phyloP scores from a whole-genome alignment of 2,797 vertebrate genomes.

The Syngnathus rostellatus region DNA sequence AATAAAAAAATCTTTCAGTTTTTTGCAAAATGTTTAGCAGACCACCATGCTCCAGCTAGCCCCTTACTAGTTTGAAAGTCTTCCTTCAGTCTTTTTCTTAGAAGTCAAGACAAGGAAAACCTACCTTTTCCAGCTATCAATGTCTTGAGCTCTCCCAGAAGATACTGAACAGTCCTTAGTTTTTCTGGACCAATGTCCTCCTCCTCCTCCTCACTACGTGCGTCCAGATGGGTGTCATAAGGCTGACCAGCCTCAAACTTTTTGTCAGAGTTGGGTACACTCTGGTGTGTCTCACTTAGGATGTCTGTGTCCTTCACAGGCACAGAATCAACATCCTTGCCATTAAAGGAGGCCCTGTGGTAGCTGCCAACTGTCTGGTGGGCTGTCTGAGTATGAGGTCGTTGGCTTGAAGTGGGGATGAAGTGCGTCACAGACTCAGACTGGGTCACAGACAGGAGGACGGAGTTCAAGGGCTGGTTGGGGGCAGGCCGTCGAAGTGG shows the following conservation, averaged over 20 bases:
- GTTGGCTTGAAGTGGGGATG: background rate
- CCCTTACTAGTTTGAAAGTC: background rate
- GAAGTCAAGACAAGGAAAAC: background rate
- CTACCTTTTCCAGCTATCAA: conserved; percentile 57
- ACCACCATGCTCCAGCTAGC: too few relatives aligned
- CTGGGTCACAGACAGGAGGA: conserved; percentile 3
- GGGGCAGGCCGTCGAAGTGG: too few relatives aligned
- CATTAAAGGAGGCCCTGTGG: background rate
- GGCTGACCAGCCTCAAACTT: background rate
- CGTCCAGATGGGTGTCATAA: background rate
- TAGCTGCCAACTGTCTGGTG: background rate
- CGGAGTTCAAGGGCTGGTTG: background rate
- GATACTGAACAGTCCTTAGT: conserved; percentile 65
- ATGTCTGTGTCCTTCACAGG: conserved; percentile 54
- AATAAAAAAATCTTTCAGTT: too few relatives aligned
- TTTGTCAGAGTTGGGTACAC: background rate
- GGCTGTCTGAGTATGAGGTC: background rate
- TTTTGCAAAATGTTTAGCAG: too few relatives aligned
- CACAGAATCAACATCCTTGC: conserved; percentile 25
- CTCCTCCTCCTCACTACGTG: background rate
- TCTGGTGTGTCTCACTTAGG: background rate
- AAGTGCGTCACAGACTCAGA: background rate
- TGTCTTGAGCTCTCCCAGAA: conserved; percentile 75
- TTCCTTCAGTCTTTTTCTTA: background rate
- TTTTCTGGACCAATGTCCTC: conserved; percentile 20